Conservation (phyloP, 2,113 vertebrate species). For the Pelodiscus sinensis region DNA sequence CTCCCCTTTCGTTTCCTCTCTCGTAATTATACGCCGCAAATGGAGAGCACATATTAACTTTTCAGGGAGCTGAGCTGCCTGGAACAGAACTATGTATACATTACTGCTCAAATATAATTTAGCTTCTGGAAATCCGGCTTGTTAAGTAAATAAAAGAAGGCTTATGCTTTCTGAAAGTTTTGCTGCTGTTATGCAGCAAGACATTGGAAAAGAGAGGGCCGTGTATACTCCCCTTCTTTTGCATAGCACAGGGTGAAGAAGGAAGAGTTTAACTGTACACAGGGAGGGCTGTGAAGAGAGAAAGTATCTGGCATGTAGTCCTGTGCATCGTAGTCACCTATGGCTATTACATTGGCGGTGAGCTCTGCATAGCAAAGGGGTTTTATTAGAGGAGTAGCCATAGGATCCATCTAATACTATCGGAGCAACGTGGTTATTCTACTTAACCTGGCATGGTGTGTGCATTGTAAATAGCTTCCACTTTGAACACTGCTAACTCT, state of each 20-base stretch:
- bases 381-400: neutral
- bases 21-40: constrained; percentile 65
- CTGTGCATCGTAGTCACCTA: neutral
- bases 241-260: neutral
- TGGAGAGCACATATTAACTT: constrained; percentile 71
- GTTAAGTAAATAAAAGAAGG: constrained; percentile 43
- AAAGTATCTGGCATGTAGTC: neutral
- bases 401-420: neutral
- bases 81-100: constrained; percentile 15
- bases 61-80: constrained; percentile 60
- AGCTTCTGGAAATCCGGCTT: neutral
- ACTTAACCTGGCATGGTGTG: neutral
- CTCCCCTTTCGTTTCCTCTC: constrained; percentile 49
- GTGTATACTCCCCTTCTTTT: no score
- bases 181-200: neutral
- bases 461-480: neutral
- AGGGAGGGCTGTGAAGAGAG: neutral
- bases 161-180: constrained; percentile 1
- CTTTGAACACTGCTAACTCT: neutral
- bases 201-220: neutral
- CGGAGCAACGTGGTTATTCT: neutral
- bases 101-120: constrained; percentile 62
- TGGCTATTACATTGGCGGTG: neutral
- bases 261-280: neutral
- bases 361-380: neutral